Evolutionary conservation across 2,113 vertebrate species (phyloP).

Genomic region (Phyllostomus hastatus): DNA sequence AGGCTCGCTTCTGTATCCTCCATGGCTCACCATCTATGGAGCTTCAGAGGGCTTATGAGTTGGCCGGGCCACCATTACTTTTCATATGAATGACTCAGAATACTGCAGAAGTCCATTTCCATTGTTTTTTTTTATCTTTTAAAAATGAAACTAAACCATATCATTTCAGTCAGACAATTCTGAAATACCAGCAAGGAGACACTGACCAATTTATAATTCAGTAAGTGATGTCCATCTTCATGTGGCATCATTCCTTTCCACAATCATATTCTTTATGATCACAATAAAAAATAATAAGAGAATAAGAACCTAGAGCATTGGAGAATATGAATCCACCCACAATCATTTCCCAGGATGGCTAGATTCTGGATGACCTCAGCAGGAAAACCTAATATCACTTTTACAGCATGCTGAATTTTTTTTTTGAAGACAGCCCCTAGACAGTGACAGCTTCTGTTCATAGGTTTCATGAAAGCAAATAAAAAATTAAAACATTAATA

Average conservation of each 20-base stretch:
- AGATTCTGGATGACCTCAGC: constrained; percentile 31
- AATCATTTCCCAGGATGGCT: constrained; percentile 28
- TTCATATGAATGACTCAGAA: not conserved
- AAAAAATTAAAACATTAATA: constrained; percentile 81
- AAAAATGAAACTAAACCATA: constrained; percentile 12
- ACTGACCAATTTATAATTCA: not conserved
- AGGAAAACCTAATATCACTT: constrained; percentile 43
- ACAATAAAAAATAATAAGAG: constrained; percentile 28
- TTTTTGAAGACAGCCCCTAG: constrained; percentile 51
- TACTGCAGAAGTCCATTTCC: not conserved
- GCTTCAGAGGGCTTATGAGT: fast-evolving
- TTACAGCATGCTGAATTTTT: constrained; percentile 46
- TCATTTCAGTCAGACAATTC: constrained; percentile 15
- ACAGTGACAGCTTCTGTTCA: constrained; percentile 70
- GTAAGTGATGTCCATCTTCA: not conserved
- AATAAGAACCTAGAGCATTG: not conserved
- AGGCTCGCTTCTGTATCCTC: not conserved
- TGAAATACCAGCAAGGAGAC: not conserved
- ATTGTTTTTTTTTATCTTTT: not conserved
- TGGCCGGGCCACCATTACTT: fast-evolving
- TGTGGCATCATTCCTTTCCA: not conserved
- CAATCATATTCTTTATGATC: not conserved
- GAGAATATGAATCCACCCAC: constrained; percentile 13
- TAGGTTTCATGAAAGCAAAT: constrained; percentile 72
- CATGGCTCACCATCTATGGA: not conserved